Evolutionary conservation across 2,797 vertebrate species (phyloP).

Genomic region (Ficedula albicollis): DNA sequence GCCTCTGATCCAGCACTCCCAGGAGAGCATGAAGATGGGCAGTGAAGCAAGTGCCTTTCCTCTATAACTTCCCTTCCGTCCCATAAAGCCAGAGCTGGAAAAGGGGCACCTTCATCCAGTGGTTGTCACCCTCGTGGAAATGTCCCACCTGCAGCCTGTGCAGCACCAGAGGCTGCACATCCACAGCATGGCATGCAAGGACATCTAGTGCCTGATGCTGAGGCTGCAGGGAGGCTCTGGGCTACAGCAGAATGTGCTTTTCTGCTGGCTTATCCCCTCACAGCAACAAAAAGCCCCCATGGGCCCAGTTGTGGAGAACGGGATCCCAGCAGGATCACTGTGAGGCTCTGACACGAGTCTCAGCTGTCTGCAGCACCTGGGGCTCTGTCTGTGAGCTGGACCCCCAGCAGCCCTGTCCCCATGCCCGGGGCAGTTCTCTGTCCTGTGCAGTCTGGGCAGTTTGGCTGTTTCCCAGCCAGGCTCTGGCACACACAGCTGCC

Average conservation of each 20-base stretch:
- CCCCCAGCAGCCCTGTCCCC: not conserved
- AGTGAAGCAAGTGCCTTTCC: not conserved
- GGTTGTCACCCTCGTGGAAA: rapidly evolving
- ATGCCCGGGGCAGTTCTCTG: not conserved
- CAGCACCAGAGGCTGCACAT: rapidly evolving
- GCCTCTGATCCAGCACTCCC: not conserved
- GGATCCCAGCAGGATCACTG: rapidly evolving
- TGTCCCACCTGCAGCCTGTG: not conserved
- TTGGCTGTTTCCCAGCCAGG: not conserved
- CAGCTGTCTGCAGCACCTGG: not conserved
- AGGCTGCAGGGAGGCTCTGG: not conserved
- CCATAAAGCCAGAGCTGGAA: not conserved
- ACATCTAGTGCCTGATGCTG: slow-evolving; percentile 23
- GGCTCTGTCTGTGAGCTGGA: not conserved
- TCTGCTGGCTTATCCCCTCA: not conserved
- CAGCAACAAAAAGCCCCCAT: not conserved
- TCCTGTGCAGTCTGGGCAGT: not conserved
- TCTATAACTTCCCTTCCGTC: not conserved
- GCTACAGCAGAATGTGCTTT: not conserved
- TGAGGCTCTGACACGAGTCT: rapidly evolving
- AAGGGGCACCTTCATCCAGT: not conserved
- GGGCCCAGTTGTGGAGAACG: not conserved
- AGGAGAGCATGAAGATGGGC: not conserved
- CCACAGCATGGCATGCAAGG: not conserved
- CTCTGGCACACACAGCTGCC: rapidly evolving